Base-by-base conservation (phyloP, 1,140 invertebrate species). In the Cecropterus lyciades region DNA sequence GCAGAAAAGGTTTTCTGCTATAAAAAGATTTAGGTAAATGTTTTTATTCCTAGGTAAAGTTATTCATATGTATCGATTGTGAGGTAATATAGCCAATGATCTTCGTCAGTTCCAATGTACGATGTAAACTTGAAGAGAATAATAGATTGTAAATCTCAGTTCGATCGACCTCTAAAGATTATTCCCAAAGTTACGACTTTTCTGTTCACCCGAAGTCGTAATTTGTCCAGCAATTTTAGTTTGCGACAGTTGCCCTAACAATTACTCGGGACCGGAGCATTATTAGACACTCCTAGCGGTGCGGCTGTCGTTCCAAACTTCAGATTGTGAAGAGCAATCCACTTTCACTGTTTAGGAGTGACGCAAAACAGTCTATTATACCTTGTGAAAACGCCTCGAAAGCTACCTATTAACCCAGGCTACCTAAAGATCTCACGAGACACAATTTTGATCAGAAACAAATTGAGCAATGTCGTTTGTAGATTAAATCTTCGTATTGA, bases 301-400 rank as follows among this genome's bases (percentile, higher is more conserved):
- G 37, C 45, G 51, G 49, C 40, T 51, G 64, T 55, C 55, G 33
- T 55, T 70, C 15, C 14, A 55, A 65, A 60, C 53, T 69, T n/a
- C 45, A 56, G 8, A 33, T 20, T 46, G 27, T 56, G 42, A 63
- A 69, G 43, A 57, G 51, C 55, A 49, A 46, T 52, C 27, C 13
- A 40, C 45, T 56, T 42, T 56, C 43, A 13, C 15, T 24, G 33
- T 37, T 55, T 49, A 62, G 43, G 27, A 48, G 11, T 37, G 27
- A 52, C 17, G 55, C 27, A 20, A 62, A 70, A n/a, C 17, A 51
- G 43, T 46, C 48, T 45, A 56, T 55, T 70, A 60, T 55, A 7
- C 59, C 52, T 57, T 24, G 60, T 59, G 15, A 67, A 57, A 40
- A 13, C 55, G 16, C 16, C 33, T 17, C 3, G 8, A 55, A 14